Base-by-base conservation (phyloP, 2,113 vertebrate species). In the Brachypteracias leptosomus region DNA sequence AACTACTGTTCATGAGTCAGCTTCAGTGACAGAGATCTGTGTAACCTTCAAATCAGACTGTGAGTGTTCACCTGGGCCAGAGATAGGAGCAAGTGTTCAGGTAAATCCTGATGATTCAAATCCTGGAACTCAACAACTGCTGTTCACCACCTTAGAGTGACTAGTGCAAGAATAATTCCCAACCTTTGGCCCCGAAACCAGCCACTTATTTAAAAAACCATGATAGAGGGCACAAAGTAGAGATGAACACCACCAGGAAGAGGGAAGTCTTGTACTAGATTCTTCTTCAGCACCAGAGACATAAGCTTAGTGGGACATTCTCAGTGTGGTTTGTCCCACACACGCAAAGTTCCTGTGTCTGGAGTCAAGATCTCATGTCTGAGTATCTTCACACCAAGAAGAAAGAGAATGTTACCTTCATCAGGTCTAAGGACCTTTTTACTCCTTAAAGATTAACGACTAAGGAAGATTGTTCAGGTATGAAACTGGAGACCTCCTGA, bases 361-460 rank as follows among this genome's bases (percentile, higher is more conserved):
- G 6, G 25, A 89, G 59, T 26, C 65, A 44, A 84, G 79, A 31
- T 16, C 51, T 95, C 52, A 5, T 0, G 5, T 21, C 59, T 88
- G 75, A 44, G 4, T 25, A 7, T 16, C 79, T 94, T 42, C 47
- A 66, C 63, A 44, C 25, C 49, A 62, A 55, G 47, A 92, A 44
- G 47, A 96, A 81, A 91, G 44, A 74, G 33, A 86, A 55, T 44
- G n/a, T 84, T 92, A 93, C 88, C 90, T 94, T 84, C 55, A 74
- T 67, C 68, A 80, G 57, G 19, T 52, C 73, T 88, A 94, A 94
- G 31, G 44, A 78, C 38, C 21, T 81, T 86, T 57, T 40, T 44
- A 57, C 47, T 96, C 88, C 83, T 88, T 35, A 93, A 47, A 81
- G 31, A 47, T 77, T 88, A 96, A 90, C 44, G n/a, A 13, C 85